Evolutionary conservation across 2,113 vertebrate species (phyloP).

Genomic region (Bagarius yarrelli): DNA sequence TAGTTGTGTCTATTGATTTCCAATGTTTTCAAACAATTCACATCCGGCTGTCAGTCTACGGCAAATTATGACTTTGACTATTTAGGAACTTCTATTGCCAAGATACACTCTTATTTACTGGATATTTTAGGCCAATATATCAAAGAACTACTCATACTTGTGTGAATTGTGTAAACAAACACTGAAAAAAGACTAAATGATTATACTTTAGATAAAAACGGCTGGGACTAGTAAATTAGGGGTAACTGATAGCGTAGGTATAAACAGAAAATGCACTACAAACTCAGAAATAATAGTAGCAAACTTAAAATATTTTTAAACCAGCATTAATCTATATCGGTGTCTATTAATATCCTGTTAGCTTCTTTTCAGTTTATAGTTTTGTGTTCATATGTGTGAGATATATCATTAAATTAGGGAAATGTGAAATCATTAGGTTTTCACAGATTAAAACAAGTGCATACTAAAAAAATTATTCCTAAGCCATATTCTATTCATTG

Average conservation of each 20-base stretch:
- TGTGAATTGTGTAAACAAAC: constrained; percentile 11
- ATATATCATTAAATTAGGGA: not conserved
- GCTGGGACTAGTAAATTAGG: not conserved
- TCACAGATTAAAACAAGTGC: not conserved
- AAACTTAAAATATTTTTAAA: not conserved
- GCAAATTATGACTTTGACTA: constrained; percentile 85
- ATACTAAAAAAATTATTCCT: not conserved
- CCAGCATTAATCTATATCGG: not conserved
- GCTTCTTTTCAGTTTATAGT: not conserved
- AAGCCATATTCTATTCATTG: not conserved
- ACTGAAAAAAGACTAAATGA: constrained; percentile 22
- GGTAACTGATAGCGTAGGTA: too few species aligned
- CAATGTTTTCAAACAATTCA: constrained; percentile 98
- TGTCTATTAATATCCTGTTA: not conserved
- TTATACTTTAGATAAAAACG: not conserved
- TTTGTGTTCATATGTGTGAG: not conserved
- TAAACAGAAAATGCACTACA: not conserved
- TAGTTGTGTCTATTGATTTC: constrained; percentile 99
- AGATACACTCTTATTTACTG: constrained; percentile 53
- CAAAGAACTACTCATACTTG: constrained; percentile 7
- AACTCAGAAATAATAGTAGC: not conserved
- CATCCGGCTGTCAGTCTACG: constrained; percentile 88
- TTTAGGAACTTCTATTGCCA: constrained; percentile 81
- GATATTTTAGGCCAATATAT: constrained; percentile 41
- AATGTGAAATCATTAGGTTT: not conserved